Base-by-base conservation (phyloP, 2,888 invertebrate genomes). In the Apamea epomidion region DNA sequence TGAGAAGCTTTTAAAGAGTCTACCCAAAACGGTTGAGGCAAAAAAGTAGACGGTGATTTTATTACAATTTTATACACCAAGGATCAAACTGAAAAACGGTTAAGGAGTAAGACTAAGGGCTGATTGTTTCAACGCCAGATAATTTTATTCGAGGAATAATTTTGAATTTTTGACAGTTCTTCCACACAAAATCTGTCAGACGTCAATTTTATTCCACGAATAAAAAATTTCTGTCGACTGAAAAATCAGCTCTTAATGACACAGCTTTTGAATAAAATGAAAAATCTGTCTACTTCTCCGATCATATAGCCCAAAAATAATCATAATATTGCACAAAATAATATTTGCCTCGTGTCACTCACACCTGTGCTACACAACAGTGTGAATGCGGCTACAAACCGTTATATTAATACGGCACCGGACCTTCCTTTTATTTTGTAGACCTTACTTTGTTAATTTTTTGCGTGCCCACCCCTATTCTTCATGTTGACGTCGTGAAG, bases 401-500 rank as follows among this genome's bases (percentile, higher is more conserved):
- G 90, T 92, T 89, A 90, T 72, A 87, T 84, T 88, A 76, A 76
- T 70, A 76, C 77, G 80, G 42, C 68, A 86, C 42, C 64, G 58
- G 80, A 85, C 85, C 87, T 84, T 87, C 87, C 85, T 86, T 87
- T 90, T 91, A 91, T 88, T 87, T 82, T 80, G 84, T 83, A 82
- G 90, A 90, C 87, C 90, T 83, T 78, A 84, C 88, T 91, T 92
- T 91, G 90, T 91, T 89, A 92, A 90, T 92, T 91, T 92, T 92
- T 92, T 90, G 84, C 51, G 73, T 54, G 76, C 74, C 73, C 64
- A 77, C 87, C 86, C 86, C 84, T 77, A 84, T 88, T 87, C 76
- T 71, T 86, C 82, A 86, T 82, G 79, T 65, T 62, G 80, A 82
- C 73, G 72, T 76, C 68, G 42, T 74, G 54, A 85, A 87, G 86